A percentile compares a stretch with the other conserved stretches of the same genome.
Evolutionary conservation across 2,888 invertebrate genomes (phyloP).

Genomic region (Spisula solida): DNA sequence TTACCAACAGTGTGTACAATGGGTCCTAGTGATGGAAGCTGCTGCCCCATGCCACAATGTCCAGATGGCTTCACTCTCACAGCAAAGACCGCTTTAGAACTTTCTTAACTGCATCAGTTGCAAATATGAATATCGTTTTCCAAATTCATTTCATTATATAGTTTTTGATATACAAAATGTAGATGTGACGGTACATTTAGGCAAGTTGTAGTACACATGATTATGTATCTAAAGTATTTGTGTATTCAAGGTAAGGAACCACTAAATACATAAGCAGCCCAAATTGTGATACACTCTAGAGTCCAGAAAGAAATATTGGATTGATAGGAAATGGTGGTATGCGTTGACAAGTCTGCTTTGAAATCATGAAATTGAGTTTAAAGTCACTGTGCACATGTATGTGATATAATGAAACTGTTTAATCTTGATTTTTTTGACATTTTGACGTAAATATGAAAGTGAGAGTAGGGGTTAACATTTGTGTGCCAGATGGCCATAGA

Average conservation of each 20-base stretch:
- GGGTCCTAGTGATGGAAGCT: slow-evolving; percentile 26
- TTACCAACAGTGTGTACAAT: slow-evolving; percentile 53
- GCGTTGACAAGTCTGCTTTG: too few relatives aligned
- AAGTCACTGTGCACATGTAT: too few relatives aligned
- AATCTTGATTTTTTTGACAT: too few relatives aligned
- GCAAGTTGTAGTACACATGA: not conserved
- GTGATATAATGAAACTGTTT: too few relatives aligned
- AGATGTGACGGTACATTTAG: not conserved
- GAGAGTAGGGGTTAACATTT: too few relatives aligned
- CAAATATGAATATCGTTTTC: not conserved
- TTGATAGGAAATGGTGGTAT: too few relatives aligned
- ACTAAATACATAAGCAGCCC: too few relatives aligned
- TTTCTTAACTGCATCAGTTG: not conserved
- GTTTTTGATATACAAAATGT: not conserved
- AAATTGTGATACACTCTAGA: too few relatives aligned
- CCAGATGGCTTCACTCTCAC: slow-evolving; percentile 47
- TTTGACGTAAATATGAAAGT: too few relatives aligned
- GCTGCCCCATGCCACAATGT: slow-evolving; percentile 52
- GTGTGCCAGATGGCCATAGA: too few relatives aligned
- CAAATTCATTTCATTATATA: not conserved
- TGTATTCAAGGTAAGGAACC: slow-evolving; percentile 17
- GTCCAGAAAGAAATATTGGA: too few relatives aligned
- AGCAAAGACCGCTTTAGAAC: slow-evolving; percentile 25
- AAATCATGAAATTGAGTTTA: too few relatives aligned
- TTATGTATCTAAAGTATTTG: not conserved